Evolutionary conservation across 2,888 invertebrate genomes (phyloP).

Genomic region (Strigamia transsilvanica): DNA sequence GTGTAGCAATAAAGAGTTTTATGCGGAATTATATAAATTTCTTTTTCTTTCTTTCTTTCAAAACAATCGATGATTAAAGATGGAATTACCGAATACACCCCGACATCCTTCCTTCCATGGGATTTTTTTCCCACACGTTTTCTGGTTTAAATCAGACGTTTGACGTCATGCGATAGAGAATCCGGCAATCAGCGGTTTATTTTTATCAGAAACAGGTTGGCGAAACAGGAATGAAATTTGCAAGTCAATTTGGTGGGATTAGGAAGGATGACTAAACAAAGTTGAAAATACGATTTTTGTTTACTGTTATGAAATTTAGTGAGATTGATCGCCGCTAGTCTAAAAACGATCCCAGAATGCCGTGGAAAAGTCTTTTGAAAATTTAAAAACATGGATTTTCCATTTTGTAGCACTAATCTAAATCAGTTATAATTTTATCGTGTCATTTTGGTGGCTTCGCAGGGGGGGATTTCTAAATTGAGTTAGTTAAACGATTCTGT

Average conservation of each 20-base stretch:
- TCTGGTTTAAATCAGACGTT: not conserved
- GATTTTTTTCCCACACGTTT: not conserved
- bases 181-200: not conserved
- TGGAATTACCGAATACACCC: not conserved
- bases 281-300: not conserved
- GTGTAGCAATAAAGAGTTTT: not conserved
- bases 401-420: not conserved
- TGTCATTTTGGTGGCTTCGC: not conserved
- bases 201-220: not conserved
- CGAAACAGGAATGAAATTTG: not conserved
- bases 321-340: not conserved
- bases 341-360: not conserved
- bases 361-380: not conserved
- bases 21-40: not conserved
- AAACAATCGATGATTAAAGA: not conserved
- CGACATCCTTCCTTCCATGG: not conserved
- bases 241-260: not conserved
- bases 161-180: not conserved
- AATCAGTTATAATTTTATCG: not conserved
- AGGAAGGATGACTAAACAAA: not conserved
- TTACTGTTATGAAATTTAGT: not conserved
- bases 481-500: not conserved
- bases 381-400: not conserved
- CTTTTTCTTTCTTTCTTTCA: too few species aligned
- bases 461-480: conserved; percentile 1